Evolutionary conservation across 2,888 invertebrate genomes (phyloP).

Genomic region (Hydropsyche betteni): DNA sequence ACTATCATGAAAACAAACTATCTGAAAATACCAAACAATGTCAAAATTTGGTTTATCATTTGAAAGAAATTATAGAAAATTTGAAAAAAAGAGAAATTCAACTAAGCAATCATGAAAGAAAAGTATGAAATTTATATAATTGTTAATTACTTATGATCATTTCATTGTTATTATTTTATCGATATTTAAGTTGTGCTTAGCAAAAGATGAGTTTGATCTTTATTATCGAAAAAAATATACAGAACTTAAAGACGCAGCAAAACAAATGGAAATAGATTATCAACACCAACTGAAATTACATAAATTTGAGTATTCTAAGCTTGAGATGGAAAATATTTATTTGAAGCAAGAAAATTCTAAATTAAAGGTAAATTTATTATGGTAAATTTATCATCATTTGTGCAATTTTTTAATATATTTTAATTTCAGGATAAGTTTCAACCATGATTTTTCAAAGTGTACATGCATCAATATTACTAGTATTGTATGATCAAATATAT

Average conservation of each 20-base stretch:
- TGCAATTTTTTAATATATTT: not conserved
- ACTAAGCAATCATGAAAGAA: slow-evolving; percentile 66
- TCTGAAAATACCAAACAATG: slow-evolving; percentile 70
- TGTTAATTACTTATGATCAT: not conserved
- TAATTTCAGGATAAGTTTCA: slow-evolving; percentile 4
- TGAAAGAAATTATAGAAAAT: slow-evolving; percentile 70
- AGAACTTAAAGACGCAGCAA: slow-evolving; percentile 67
- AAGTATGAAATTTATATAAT: slow-evolving; percentile 55
- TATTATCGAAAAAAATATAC: slow-evolving; percentile 68
- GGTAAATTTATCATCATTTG: slow-evolving; percentile 5
- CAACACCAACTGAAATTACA: slow-evolving; percentile 64
- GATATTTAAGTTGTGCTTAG: slow-evolving; percentile 52
- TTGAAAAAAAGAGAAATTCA: slow-evolving; percentile 63
- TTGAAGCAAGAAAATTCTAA: slow-evolving; percentile 59
- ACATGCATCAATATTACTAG: no score
- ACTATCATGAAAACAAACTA: slow-evolving; percentile 68
- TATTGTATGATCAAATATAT: no score
- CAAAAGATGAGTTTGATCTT: slow-evolving; percentile 69
- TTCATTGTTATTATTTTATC: slow-evolving; percentile 10
- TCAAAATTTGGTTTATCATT: slow-evolving; percentile 66
- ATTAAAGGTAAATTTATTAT: slow-evolving; percentile 39
- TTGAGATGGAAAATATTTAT: slow-evolving; percentile 58
- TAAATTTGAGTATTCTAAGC: slow-evolving; percentile 62
- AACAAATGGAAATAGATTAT: slow-evolving; percentile 69
- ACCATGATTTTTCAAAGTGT: no score